phyloP scores from a whole-genome alignment of 2,797 vertebrate genomes.

The Acropternis orthonyx region DNA sequence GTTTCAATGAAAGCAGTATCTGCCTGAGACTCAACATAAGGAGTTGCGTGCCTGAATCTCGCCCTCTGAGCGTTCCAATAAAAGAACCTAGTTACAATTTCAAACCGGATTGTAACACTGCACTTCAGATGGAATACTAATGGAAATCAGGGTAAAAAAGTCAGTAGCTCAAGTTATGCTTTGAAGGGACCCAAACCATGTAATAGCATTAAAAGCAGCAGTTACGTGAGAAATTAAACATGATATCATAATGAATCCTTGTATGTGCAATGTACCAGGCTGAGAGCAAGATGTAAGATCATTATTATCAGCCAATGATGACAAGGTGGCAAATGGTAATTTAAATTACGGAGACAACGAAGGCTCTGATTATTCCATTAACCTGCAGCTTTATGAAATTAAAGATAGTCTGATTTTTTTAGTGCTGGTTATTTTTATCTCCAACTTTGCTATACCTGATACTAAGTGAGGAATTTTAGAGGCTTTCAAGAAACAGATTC shows the following conservation, averaged over 20 bases:
- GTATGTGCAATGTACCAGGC: background rate
- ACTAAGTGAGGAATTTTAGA: background rate
- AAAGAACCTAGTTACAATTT: no score
- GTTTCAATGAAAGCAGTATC: no score
- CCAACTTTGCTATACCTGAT: background rate
- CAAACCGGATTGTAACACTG: no score
- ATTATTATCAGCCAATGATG: background rate
- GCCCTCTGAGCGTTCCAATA: no score
- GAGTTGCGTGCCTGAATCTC: no score
- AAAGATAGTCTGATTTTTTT: background rate
- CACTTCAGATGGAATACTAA: background rate
- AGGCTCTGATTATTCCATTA: constrained; percentile 3
- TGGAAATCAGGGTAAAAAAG: background rate
- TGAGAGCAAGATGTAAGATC: background rate
- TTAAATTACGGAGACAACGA: background rate
- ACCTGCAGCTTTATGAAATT: background rate
- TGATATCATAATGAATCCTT: background rate
- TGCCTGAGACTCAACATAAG: no score
- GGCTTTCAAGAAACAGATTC: background rate
- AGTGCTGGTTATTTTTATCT: background rate
- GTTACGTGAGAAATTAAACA: background rate
- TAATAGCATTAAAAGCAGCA: background rate
- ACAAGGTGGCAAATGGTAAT: background rate
- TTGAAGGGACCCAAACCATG: background rate
- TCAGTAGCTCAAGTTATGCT: background rate